phyloP scores from a whole-genome alignment of 2,888 invertebrate genomes.

The Drosophila pullipes region DNA sequence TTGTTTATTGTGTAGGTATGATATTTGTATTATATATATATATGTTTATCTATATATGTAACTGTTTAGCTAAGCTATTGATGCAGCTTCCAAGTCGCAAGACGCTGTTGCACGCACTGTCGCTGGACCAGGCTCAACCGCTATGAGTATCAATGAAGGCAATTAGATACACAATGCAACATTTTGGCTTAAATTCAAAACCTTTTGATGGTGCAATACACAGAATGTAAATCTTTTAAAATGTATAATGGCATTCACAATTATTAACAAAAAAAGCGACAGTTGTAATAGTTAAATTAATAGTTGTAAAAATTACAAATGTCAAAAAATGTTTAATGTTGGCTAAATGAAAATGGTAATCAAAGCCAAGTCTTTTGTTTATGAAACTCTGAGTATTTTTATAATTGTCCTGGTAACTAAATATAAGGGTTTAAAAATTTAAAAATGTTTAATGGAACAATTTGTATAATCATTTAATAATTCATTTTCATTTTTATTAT shows the following conservation, averaged over 20 bases:
- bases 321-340: neutral
- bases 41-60: conserved; percentile 1
- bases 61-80: conserved; percentile 8
- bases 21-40: neutral
- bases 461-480: too few relatives aligned
- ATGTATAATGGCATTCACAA: neutral
- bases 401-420: neutral
- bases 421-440: too few relatives aligned
- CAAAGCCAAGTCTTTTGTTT: neutral
- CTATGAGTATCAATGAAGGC: conserved; percentile 28
- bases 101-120: conserved; percentile 6
- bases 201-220: neutral
- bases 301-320: neutral
- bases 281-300: neutral
- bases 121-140: conserved; percentile 15
- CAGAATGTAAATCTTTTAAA: neutral
- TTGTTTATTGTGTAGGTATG: neutral
- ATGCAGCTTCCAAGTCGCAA: conserved; percentile 7
- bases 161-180: conserved; percentile 10
- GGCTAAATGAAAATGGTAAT: neutral
- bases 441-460: too few relatives aligned
- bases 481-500: neutral
- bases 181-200: neutral
- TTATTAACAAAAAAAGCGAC: neutral
- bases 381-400: neutral